Base-by-base conservation (phyloP, 1,140 invertebrate genomes). In the Heliothis virescens region DNA sequence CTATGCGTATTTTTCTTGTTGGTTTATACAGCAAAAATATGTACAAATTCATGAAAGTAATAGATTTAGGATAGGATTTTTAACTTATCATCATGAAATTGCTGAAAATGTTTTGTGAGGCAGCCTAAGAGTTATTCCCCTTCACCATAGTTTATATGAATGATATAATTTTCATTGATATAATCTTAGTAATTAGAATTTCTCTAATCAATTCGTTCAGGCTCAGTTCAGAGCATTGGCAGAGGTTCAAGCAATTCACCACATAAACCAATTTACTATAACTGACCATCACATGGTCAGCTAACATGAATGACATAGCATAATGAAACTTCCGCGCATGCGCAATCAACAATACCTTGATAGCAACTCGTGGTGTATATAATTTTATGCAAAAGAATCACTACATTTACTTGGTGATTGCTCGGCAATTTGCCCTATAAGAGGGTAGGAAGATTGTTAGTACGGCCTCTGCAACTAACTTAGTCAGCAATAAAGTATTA, bases 301-400 rank as follows among this genome's bases (percentile, higher is more conserved):
- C 67, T 79, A 53, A 76, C 62, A 76, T 72, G 76, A 82, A 85
- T 83, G 85, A 86, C 81, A 79, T 29, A 53, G 73, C 83, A 83
- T 82, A 84, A 84, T 82, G 63, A 76, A 63, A 82, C 83, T 83
- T 85, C 83, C 82, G 81, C 63, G 62, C 71, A 52, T 74, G 80
- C 81, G 71, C 65, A 81, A 80, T 80, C 80, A 80, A 82, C 75
- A 79, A 79, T 60, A 59, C 72, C 73, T 65, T 82, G 81, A 84
- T 86, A 82, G 83, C 80, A 82, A 79, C 69, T 21, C 55, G 18
- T 76, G 72, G 34, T 15, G 79, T 69, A 77, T 80, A 72, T 85
- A 80, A 83, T 85, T 83, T 82, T 21, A 73, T 77, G 67, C 79
- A 67, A 75, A 73, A 63, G 65, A 55, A 77, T 34, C 60, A 71